Conservation (phyloP, 2,888 invertebrate species). For the Amiota communis region DNA sequence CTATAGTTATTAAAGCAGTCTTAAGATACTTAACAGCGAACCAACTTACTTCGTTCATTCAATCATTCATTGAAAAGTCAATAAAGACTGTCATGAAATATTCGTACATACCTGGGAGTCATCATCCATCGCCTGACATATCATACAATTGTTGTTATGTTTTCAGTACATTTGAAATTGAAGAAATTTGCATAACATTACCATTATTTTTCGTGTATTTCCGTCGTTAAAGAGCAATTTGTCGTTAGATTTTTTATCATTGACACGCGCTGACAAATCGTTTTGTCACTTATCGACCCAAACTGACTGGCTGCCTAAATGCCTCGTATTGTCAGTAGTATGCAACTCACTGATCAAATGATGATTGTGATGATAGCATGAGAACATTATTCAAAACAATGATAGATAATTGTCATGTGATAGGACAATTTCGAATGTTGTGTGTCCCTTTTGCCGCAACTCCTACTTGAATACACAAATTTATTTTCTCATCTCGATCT, state of each 20-base stretch:
- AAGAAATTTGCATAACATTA: conserved; percentile 39
- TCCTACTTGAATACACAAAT: not conserved
- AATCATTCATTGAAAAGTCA: too few species aligned
- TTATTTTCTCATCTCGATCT: not conserved
- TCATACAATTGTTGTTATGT: too few species aligned
- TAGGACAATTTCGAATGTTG: not conserved
- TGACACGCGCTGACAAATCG: conserved; percentile 19
- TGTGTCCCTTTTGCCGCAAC: too few species aligned
- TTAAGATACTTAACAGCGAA: too few species aligned
- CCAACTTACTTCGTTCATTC: too few species aligned
- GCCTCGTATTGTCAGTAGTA: not conserved
- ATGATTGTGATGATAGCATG: not conserved
- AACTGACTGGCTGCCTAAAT: conserved; percentile 9
- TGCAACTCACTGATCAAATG: not conserved
- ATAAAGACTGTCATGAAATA: too few species aligned
- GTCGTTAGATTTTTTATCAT: conserved; percentile 23
- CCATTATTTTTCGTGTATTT: conserved; percentile 38
- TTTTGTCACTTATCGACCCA: conserved; percentile 18
- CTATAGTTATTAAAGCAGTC: too few species aligned
- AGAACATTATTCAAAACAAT: conserved; percentile 29
- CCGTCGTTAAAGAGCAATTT: conserved; percentile 12
- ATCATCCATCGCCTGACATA: too few species aligned
- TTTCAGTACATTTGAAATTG: not conserved
- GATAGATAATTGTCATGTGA: conserved; percentile 27
- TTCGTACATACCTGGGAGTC: too few species aligned